Evolutionary conservation across 2,113 vertebrate species (phyloP).

Genomic region (Nansenia antarctica): DNA sequence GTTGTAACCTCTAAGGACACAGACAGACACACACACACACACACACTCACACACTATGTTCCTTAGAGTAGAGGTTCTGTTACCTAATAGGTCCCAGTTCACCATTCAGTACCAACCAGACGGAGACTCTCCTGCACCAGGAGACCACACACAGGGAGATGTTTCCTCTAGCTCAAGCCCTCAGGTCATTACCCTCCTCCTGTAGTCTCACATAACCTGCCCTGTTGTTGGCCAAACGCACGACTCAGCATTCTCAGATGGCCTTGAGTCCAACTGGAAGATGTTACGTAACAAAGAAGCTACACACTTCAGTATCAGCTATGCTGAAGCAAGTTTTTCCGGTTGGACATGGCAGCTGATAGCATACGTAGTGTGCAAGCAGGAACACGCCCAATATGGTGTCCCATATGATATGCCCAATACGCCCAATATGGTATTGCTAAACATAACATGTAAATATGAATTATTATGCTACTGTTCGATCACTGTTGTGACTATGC

Average conservation of each 20-base stretch:
- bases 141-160: not conserved
- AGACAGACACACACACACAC: too few species aligned
- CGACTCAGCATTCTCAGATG: not conserved
- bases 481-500: too few species aligned
- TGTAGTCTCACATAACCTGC: not conserved
- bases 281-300: not conserved
- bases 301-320: too few species aligned
- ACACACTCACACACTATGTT: too few species aligned
- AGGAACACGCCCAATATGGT: not conserved
- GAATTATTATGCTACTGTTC: too few species aligned
- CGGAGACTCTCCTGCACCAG: not conserved
- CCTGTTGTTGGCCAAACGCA: not conserved
- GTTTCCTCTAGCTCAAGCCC: not conserved
- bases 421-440: not conserved
- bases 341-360: not conserved
- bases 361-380: not conserved
- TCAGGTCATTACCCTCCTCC: not conserved
- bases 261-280: not conserved
- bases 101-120: not conserved
- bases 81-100: not conserved
- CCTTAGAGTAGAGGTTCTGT: too few species aligned
- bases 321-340: slow-evolving; percentile 2
- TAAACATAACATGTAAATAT: too few species aligned
- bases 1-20: too few species aligned
- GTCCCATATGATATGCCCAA: not conserved